These are phyloP conservation scores for Subanguina moxae DNA, from an alignment of 1,140 invertebrate genomes.

Conservation along the genomic window DNA sequence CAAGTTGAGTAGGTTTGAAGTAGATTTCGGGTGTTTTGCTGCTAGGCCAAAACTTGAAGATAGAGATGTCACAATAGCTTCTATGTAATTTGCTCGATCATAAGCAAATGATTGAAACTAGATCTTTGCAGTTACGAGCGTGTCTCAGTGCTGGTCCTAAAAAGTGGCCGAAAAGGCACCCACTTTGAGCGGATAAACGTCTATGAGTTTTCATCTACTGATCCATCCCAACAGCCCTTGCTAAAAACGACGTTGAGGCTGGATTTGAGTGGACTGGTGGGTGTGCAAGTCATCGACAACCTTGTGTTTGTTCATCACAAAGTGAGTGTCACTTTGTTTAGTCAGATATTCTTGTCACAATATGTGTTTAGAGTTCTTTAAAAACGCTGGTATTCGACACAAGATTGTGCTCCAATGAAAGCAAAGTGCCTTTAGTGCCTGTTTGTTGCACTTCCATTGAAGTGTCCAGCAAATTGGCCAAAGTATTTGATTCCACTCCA, in stretches of 20 bases:
- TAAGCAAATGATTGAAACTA: background rate
- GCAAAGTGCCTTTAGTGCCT: background rate
- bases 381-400: slow-evolving; percentile 35
- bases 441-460: slow-evolving; percentile 5
- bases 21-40: slow-evolving; percentile 30
- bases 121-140: slow-evolving; percentile 1
- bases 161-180: background rate
- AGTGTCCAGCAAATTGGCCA: background rate
- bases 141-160: slow-evolving; percentile 1
- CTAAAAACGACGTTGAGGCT: background rate
- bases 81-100: slow-evolving; percentile 10
- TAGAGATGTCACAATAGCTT: slow-evolving; percentile 29
- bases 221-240: background rate
- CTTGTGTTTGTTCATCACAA: slow-evolving; percentile 32
- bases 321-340: background rate
- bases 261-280: slow-evolving; percentile 20
- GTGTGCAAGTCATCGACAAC: slow-evolving; percentile 35
- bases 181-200: background rate
- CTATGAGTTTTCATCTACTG: background rate
- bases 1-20: slow-evolving; percentile 29
- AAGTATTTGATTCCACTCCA: background rate
- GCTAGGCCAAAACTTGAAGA: slow-evolving; percentile 20
- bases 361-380: slow-evolving; percentile 3
- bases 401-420: slow-evolving; percentile 5
- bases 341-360: background rate